A percentile compares a stretch with the other conserved stretches of the same genome.
Conservation (phyloP, 2,797 vertebrate species). For the Adelosebastes latens region DNA sequence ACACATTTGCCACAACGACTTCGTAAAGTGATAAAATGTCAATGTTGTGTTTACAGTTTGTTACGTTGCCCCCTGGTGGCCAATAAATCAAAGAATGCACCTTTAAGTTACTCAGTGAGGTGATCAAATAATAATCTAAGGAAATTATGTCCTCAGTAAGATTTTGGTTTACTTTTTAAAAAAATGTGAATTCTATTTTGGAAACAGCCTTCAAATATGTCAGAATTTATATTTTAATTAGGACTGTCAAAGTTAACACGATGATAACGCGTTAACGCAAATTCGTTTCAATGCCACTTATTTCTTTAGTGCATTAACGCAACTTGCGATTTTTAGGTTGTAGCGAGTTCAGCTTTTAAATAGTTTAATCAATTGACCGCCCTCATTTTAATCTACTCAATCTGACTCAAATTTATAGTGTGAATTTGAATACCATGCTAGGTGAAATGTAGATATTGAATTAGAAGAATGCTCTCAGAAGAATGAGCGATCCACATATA, state of each 20-base stretch:
- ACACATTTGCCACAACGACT: neutral
- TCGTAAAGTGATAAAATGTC: neutral
- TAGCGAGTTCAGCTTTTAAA: no score
- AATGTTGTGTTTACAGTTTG: neutral
- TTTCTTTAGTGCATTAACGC: rapidly evolving
- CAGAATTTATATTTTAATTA: neutral
- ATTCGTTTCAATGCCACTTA: rapidly evolving
- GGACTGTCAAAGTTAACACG: no score
- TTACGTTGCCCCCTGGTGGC: neutral
- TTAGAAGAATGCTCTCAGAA: conserved; percentile 67
- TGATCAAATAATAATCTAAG: no score
- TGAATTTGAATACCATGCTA: conserved; percentile 16
- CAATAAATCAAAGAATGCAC: neutral
- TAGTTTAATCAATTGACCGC: no score
- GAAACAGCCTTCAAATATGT: neutral
- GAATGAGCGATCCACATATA: conserved; percentile 66
- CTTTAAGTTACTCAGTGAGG: neutral
- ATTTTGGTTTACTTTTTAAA: neutral
- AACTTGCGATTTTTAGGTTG: no score
- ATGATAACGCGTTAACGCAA: no score
- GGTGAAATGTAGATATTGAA: conserved; percentile 54
- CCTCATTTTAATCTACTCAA: no score
- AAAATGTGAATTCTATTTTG: neutral
- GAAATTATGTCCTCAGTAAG: neutral
- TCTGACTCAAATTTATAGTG: no score